Percentiles rank a stretch among this genome's conserved stretches.
phyloP scores from a whole-genome alignment of 2,797 vertebrate genomes.

The Huso huso region DNA sequence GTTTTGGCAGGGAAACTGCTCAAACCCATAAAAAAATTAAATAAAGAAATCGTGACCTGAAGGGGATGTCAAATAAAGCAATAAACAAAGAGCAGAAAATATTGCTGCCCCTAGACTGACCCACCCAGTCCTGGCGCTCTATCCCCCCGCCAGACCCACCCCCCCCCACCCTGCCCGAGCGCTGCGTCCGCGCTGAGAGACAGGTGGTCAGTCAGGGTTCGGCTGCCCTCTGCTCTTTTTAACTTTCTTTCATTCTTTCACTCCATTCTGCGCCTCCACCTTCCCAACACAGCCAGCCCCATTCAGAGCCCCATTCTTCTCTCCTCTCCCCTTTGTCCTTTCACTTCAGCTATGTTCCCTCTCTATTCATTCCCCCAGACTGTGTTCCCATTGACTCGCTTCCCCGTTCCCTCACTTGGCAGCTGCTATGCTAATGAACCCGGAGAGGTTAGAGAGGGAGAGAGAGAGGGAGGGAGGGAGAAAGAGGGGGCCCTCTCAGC shows the following conservation, averaged over 20 bases:
- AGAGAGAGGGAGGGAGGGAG: conserved; percentile 31
- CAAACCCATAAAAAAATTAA: too few species aligned
- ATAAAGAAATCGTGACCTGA: conserved; percentile 4
- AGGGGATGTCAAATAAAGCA: background rate
- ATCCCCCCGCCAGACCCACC: too few species aligned
- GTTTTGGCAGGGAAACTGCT: too few species aligned
- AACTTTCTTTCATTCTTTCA: conserved; percentile 65
- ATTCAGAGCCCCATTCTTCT: conserved; percentile 61
- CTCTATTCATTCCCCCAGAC: conserved; percentile 69
- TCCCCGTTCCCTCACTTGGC: conserved; percentile 65
- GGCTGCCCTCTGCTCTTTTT: conserved; percentile 58
- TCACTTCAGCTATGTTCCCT: conserved; percentile 48
- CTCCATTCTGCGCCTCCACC: conserved; percentile 63
- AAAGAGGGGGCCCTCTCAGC: conserved; percentile 38
- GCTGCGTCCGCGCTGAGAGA: conserved; percentile 32
- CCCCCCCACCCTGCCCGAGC: too few species aligned
- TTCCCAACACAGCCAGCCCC: conserved; percentile 59
- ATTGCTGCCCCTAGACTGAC: background rate
- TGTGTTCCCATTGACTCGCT: conserved; percentile 63
- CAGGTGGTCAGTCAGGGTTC: conserved; percentile 59
- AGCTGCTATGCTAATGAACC: conserved; percentile 95
- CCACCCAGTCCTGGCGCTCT: background rate
- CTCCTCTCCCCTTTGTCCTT: conserved; percentile 49
- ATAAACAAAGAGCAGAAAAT: too few species aligned
- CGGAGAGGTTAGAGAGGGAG: conserved; percentile 48